Evolutionary conservation across 2,797 vertebrate genomes (phyloP).

Genomic region (Crypturellus tataupa): DNA sequence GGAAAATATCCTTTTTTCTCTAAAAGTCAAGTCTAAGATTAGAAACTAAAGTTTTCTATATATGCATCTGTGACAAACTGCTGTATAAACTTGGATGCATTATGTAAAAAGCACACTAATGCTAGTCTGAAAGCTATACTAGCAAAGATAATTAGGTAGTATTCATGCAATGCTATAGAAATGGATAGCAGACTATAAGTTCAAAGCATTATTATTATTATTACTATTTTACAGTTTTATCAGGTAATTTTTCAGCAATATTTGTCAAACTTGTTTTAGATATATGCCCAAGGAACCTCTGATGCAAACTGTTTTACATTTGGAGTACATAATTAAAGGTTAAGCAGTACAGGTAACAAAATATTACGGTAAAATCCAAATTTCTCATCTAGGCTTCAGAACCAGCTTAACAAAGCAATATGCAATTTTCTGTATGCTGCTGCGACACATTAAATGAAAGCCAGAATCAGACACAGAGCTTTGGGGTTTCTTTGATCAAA

Average conservation of each 20-base stretch:
- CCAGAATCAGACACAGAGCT: conserved; percentile 20
- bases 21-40: neutral
- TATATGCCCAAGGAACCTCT: neutral
- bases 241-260: neutral
- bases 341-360: conserved; percentile 35
- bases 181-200: neutral
- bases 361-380: neutral
- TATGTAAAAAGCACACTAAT: neutral
- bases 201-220: neutral
- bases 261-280: neutral
- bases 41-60: neutral
- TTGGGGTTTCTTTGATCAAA: conserved; percentile 40
- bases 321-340: conserved; percentile 37
- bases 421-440: neutral
- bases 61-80: neutral
- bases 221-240: neutral
- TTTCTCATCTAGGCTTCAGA: conserved; percentile 14
- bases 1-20: neutral
- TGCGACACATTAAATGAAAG: conserved; percentile 6
- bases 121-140: neutral
- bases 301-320: neutral
- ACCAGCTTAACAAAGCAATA: neutral
- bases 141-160: neutral
- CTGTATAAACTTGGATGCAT: neutral
- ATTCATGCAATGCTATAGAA: neutral